These are phyloP conservation scores for Graphium colonna DNA, from an alignment of 2,888 invertebrate genomes.

Conservation along the genomic window DNA sequence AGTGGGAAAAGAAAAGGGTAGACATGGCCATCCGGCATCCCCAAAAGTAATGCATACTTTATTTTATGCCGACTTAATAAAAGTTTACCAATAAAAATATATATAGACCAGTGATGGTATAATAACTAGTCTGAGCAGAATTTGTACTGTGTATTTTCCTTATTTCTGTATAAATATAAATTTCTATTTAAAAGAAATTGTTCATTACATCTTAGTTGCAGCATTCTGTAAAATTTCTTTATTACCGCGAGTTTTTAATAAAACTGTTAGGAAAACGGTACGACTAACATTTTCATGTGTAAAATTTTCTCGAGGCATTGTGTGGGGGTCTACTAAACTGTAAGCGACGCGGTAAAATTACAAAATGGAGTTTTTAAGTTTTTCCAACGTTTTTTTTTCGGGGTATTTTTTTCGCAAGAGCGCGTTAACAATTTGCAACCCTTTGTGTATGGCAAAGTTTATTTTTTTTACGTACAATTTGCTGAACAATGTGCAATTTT, in stretches of 20 bases:
- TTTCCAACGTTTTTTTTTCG: slow-evolving; percentile 9
- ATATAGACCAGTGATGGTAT: too few relatives aligned
- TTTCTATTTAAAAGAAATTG: neutral
- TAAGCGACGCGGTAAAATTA: slow-evolving; percentile 12
- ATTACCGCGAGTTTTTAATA: neutral
- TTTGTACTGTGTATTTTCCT: too few relatives aligned
- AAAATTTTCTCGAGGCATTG: slow-evolving; percentile 10
- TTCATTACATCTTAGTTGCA: neutral
- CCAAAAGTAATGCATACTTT: too few relatives aligned
- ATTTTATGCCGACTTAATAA: too few relatives aligned
- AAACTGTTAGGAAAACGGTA: slow-evolving; percentile 1
- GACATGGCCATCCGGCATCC: too few relatives aligned
- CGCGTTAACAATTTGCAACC: slow-evolving; percentile 19
- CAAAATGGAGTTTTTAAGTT: slow-evolving; percentile 21
- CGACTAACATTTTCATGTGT: slow-evolving; percentile 8
- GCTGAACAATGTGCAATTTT: neutral
- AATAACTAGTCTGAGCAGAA: too few relatives aligned
- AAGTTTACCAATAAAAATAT: too few relatives aligned
- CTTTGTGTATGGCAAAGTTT: slow-evolving; percentile 13
- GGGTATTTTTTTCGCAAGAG: slow-evolving; percentile 8
- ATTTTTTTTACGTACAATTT: slow-evolving; percentile 11
- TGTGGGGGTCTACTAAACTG: slow-evolving; percentile 3
- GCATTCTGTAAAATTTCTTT: neutral
- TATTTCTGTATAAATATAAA: too few relatives aligned
- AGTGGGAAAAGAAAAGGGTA: too few relatives aligned